These are phyloP conservation scores for Cantharis rufa DNA, from an alignment of 2,888 invertebrate genomes.

Conservation along the genomic window DNA sequence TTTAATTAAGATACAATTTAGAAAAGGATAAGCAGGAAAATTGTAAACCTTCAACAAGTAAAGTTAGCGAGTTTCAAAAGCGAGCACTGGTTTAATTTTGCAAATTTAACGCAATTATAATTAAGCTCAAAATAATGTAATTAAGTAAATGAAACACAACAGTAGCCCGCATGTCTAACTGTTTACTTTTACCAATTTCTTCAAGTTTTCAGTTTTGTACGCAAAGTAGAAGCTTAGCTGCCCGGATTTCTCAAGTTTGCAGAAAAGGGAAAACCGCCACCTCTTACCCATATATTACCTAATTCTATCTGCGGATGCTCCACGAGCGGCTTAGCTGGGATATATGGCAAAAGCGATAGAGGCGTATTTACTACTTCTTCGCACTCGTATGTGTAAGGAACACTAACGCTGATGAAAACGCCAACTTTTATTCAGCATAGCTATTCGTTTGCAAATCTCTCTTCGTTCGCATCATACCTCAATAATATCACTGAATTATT, in stretches of 20 bases:
- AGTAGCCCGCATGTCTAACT: slow-evolving; percentile 40
- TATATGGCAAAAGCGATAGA: slow-evolving; percentile 36
- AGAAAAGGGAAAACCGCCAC: slow-evolving; percentile 21
- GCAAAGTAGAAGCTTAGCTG: slow-evolving; percentile 31
- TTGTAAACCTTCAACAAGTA: slow-evolving; percentile 40
- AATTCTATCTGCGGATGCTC: slow-evolving; percentile 40
- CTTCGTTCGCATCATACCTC: neutral
- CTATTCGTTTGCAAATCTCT: slow-evolving; percentile 34
- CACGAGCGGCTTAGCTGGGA: slow-evolving; percentile 35
- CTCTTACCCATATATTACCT: slow-evolving; percentile 40
- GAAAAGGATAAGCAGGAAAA: slow-evolving; percentile 31
- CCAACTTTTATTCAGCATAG: slow-evolving; percentile 33
- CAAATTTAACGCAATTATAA: slow-evolving; percentile 46
- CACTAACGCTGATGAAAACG: slow-evolving; percentile 34
- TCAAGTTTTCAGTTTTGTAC: slow-evolving; percentile 30
- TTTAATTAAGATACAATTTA: slow-evolving; percentile 39
- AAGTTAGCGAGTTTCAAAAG: slow-evolving; percentile 33
- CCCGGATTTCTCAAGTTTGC: slow-evolving; percentile 37
- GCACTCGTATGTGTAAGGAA: slow-evolving; percentile 32
- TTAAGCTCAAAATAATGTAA: slow-evolving; percentile 45
- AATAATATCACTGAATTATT: neutral
- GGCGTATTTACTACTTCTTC: slow-evolving; percentile 33
- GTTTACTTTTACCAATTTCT: slow-evolving; percentile 33
- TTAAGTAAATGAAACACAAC: slow-evolving; percentile 42
- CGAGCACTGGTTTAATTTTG: slow-evolving; percentile 42